Conservation (phyloP, 2,797 vertebrate species). For the Periparus ater region DNA sequence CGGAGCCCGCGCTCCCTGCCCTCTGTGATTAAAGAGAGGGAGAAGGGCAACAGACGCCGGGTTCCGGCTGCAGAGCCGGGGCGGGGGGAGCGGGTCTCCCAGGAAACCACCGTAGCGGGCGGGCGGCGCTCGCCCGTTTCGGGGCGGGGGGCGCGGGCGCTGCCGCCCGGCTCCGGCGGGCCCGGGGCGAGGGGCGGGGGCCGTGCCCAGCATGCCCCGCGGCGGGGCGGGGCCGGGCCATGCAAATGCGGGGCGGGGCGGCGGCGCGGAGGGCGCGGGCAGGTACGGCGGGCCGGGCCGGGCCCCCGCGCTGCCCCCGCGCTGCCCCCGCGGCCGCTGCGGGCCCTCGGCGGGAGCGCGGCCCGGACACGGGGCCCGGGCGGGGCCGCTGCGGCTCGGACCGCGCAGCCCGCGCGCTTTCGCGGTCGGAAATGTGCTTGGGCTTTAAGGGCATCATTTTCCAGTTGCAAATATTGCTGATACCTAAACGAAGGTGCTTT, state of each 20-base stretch:
- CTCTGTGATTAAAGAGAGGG: not conserved
- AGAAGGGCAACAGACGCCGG: not conserved
- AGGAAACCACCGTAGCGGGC: not conserved
- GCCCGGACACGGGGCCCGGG: not conserved
- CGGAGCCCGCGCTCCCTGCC: not conserved
- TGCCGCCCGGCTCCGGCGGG: not conserved
- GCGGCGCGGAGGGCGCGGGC: not conserved
- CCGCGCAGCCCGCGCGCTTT: not conserved
- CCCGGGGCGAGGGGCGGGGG: not conserved
- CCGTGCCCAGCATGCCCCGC: not conserved
- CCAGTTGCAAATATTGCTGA: fast-evolving
- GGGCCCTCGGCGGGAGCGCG: not conserved
- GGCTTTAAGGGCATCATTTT: not conserved
- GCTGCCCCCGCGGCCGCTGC: not conserved
- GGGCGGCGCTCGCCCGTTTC: not conserved
- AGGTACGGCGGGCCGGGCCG: not conserved
- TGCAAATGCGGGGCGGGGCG: not conserved
- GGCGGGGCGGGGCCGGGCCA: not conserved
- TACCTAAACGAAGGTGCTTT: not conserved
- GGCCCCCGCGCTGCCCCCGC: not conserved
- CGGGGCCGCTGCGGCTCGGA: not conserved
- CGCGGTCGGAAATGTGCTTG: fast-evolving
- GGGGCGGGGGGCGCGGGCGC: not conserved
- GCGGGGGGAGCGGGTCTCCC: not conserved
- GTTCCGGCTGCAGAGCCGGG: not conserved